Evolutionary conservation across 2,797 vertebrate species (phyloP), one percentile per base, ranked within the genome.

Genomic region (Amblyopsis hoosieri): DNA sequence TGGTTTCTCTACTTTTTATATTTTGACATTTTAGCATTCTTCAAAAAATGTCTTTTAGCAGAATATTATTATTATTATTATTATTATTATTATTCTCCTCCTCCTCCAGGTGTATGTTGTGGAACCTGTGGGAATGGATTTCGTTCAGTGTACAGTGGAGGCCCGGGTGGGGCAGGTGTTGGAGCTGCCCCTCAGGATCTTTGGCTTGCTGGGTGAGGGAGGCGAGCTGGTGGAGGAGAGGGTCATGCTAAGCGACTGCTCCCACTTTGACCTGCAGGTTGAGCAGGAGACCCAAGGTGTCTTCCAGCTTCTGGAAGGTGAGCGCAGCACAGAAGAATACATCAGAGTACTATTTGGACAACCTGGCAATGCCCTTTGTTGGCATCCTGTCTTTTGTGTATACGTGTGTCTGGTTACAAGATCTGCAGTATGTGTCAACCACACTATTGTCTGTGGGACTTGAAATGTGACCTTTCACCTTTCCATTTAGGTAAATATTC

Each of bases 81-180:
- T 51, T 12, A 31, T 31, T 5, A 29, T 29, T 29, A 29, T 29
- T 29, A 62, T 3, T 9, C 8, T 65, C 4, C 17, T 48, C 59
- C 53, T 72, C 9, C 13, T 13, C 1, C 76, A 99, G 97, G 96
- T 98, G 1, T 96, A 93, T 0, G 93, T 99, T 57, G 95, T 96
- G 0, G 95, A 98, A 76, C 96, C 97, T 4, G 92, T 95, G 10
- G 90, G 92, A 37, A 97, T 99, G 97, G 95, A 97, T 80, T 99
- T 99, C 13, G 65, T 74, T 12, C 93, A 93, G 0, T 97, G 95
- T 73, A 89, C 80, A 3, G 96, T 99, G 46, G 97, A 99, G 71
- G 93, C 93, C 0, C 87, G 83, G 1, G 79, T 98, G 51, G 96
- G 94, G 42, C 82, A 89, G 68, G 76, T 72, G 13, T 77, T 99